Base-by-base conservation (phyloP, 2,113 vertebrate species). In the Macrotis lagotis region DNA sequence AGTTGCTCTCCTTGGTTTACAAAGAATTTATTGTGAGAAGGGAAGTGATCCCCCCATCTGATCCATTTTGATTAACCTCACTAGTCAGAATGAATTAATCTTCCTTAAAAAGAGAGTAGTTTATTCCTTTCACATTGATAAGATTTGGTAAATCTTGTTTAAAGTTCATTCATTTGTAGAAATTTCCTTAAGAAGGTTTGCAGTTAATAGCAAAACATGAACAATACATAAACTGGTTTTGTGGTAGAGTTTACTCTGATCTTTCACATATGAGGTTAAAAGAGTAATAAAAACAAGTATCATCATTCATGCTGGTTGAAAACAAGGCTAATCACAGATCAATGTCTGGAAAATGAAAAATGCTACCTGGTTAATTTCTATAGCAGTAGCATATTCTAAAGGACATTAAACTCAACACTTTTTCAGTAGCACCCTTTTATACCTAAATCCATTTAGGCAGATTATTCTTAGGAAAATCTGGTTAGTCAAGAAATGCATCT, bases 391-490 rank as follows among this genome's bases (percentile, higher is more conserved):
- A 12, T 50, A 24, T 94, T 92, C n/a, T 74, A 94, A 48, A 92
- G 50, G 24, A 12, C 90, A 92, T 92, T 74, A 51, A 93, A 91
- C 19, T 12, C 24, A 44, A 24, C 19, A 89, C 12, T 8, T 25
- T 51, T 88, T 47, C 3, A 51, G 25, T 59, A 48, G 37, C 53
- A 91, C 31, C 47, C 1, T 96, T 95, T 90, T 93, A 94, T 48
- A 95, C 50, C 37, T 91, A 92, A 91, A 92, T 96, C 95, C 92
- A 97, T 90, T 96, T 91, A 89, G 91, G 92, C 50, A 94, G 91
- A 95, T 95, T 88, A 95, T 97, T 94, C 94, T 95, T 94, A 95
- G 88, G 91, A 96, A 95, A 97, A 97, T 95, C 48, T 91, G 88
- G 89, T 94, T 95, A 95, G 66, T 48, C 92, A 90, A 19, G n/a